A percentile compares a stretch with the other conserved stretches of the same genome.
Conservation (phyloP, 2,888 invertebrate species). For the Ophioninae sp. region DNA sequence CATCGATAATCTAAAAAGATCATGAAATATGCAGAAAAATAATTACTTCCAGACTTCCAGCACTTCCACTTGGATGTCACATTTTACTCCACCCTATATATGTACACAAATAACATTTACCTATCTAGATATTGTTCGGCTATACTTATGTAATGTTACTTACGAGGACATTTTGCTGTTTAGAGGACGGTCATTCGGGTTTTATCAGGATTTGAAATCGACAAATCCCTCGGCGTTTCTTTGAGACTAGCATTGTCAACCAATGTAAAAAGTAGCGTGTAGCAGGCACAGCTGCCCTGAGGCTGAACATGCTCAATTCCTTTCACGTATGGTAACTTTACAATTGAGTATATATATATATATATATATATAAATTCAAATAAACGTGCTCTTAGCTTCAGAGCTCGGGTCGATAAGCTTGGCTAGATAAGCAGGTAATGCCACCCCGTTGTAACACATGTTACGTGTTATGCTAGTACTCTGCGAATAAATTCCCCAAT, state of each 20-base stretch:
- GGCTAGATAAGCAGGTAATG: slow-evolving; percentile 62
- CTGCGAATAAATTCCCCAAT: slow-evolving; percentile 48
- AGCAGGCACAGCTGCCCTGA: slow-evolving; percentile 28
- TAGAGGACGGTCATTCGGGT: slow-evolving; percentile 8
- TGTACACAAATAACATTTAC: not conserved
- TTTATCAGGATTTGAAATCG: slow-evolving; percentile 55
- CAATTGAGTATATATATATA: slow-evolving; percentile 5
- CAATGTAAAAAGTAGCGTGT: slow-evolving; percentile 42
- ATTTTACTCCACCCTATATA: too few relatives aligned
- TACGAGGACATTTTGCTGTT: not conserved
- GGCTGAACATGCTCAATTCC: slow-evolving; percentile 19
- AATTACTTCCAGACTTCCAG: too few relatives aligned
- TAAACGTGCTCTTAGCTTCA: slow-evolving; percentile 21
- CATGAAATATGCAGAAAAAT: too few relatives aligned
- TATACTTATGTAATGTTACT: not conserved
- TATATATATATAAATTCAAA: not conserved
- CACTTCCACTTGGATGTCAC: too few relatives aligned
- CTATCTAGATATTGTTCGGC: not conserved
- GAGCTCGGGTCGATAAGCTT: slow-evolving; percentile 58
- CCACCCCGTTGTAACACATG: slow-evolving; percentile 55
- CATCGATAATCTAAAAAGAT: too few relatives aligned
- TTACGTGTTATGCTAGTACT: slow-evolving; percentile 53
- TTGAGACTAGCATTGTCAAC: slow-evolving; percentile 57
- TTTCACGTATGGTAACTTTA: slow-evolving; percentile 30
- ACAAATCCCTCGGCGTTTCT: slow-evolving; percentile 60